A percentile compares a stretch with the other conserved stretches of the same genome.
Conservation (phyloP, 2,888 invertebrate genomes). For the Cremastinae sp. region DNA sequence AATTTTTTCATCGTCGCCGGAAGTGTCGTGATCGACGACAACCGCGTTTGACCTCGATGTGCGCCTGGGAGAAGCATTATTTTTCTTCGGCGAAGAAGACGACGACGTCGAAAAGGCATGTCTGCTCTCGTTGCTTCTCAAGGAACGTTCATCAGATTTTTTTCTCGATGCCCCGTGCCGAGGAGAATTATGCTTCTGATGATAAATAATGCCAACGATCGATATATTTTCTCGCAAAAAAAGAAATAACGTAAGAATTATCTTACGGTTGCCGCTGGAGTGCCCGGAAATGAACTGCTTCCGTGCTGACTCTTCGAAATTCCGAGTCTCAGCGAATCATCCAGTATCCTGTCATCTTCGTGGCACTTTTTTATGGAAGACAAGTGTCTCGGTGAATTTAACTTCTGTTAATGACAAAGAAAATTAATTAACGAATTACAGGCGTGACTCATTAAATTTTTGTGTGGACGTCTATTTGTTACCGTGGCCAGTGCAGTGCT, state of each 20-base stretch:
- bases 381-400: no score
- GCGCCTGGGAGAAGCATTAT: no score
- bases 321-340: conserved; percentile 85
- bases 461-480: no score
- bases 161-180: background rate
- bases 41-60: conserved; percentile 6
- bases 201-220: no score
- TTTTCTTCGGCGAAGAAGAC: background rate
- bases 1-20: conserved; percentile 83
- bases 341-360: conserved; percentile 83
- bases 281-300: conserved; percentile 8
- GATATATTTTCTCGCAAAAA: background rate
- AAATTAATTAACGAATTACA: no score
- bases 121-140: background rate
- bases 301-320: conserved; percentile 80
- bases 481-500: no score
- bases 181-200: no score
- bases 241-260: background rate
- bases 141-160: no score
- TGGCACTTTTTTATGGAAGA: background rate
- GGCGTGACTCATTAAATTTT: no score
- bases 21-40: conserved; percentile 68
- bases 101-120: background rate
- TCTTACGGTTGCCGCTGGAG: conserved; percentile 3
- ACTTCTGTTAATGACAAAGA: no score